phyloP scores from a whole-genome alignment of 2,888 invertebrate genomes.

The Schizotus pectinicornis region DNA sequence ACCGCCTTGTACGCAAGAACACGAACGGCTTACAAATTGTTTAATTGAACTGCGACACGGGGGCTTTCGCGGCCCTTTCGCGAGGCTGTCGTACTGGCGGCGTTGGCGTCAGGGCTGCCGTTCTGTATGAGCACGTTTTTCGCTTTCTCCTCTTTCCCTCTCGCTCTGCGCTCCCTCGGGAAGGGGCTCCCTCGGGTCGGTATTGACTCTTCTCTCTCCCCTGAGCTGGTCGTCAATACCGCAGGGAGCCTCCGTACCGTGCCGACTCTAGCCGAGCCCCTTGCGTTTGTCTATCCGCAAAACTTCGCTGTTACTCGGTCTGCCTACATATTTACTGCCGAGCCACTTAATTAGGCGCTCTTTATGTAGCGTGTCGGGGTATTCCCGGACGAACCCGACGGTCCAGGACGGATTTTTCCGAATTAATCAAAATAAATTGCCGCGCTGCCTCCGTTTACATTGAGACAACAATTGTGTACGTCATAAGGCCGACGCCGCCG shows the following conservation, averaged over 20 bases:
- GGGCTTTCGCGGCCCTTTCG: no score
- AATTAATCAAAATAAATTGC: conserved; percentile 26
- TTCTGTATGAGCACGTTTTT: conserved; percentile 27
- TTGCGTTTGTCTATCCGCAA: conserved; percentile 51
- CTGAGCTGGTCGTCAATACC: conserved; percentile 63
- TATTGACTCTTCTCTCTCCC: conserved; percentile 64
- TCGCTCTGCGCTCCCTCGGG: conserved; percentile 39
- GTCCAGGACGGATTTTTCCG: conserved; percentile 8
- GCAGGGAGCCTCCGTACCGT: conserved; percentile 59
- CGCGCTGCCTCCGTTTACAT: conserved; percentile 15
- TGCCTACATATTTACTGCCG: conserved; percentile 47
- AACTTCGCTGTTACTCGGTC: conserved; percentile 52
- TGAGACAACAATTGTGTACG: conserved; percentile 11
- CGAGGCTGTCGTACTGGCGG: no score
- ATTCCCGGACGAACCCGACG: conserved; percentile 10
- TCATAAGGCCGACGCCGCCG: neutral
- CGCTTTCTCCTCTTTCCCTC: conserved; percentile 17
- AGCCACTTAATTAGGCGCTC: conserved; percentile 44
- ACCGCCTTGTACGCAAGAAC: no score
- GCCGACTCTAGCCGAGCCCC: conserved; percentile 51
- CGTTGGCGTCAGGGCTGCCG: conserved; percentile 42
- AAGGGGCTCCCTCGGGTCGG: conserved; percentile 61
- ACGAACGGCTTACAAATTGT: no score
- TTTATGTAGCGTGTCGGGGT: conserved; percentile 33
- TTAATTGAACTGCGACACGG: no score